Base-by-base conservation (phyloP, 2,113 vertebrate species). In the Carassius carassius region DNA sequence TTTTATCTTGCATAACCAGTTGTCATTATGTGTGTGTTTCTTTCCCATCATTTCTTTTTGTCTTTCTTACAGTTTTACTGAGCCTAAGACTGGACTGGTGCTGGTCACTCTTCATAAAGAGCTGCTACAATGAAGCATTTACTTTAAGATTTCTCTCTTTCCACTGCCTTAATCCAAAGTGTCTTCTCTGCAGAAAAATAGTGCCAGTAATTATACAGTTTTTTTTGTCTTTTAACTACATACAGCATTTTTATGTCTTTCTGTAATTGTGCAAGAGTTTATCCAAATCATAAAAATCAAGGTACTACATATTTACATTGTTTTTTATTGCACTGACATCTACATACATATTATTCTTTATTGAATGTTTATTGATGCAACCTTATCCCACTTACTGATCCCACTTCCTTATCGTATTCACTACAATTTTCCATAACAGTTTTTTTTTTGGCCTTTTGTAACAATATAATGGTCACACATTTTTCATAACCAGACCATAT, bases 41-140 rank as follows among this genome's bases (percentile, higher is more conserved):
- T 60, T 32, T 6, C 2, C 5, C 8, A n/a, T 44, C 16, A 0
- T 82, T 75, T 37, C 56, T 19, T 56, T 25, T 10, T 73, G 6
- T 56, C 37, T 70, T 29, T 63, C 19, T 70, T 13, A n/a, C 82
- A 90, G 89, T 78, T 89, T 51, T 16, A 69, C 83, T 13, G 89
- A 90, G 73, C 84, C 87, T 32, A 90, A 86, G 35, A 19, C 23
- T 21, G 89, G 89, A n/a, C 32, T 90, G 83, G 41, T 89, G 51
- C 47, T 88, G 56, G 85, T 90, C 65, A 80, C 81, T n/a, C 79
- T 90, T 25, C 83, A 88, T 2, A 63, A 19, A 37, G 32, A 69
- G 62, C 54, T 83, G 29, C 81, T 86, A 29, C 21, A 72, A 13
- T 70, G 37, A 81, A 78, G 25, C 5, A 13, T 51, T 84, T 80